A percentile compares a stretch with the other conserved stretches of the same genome.
Evolutionary conservation across 2,888 invertebrate species (phyloP).

Genomic region (Troides oblongomaculatus): DNA sequence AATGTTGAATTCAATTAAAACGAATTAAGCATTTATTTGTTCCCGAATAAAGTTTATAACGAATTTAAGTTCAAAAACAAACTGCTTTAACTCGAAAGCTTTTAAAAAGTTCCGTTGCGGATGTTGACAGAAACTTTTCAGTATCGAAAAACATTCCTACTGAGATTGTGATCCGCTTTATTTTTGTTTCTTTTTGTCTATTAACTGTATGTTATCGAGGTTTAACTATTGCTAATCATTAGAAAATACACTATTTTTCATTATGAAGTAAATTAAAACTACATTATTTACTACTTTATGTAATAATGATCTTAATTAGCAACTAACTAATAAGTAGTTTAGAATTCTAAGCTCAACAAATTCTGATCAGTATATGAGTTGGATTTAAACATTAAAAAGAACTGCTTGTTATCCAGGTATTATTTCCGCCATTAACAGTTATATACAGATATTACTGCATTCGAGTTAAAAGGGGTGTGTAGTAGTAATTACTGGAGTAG

Average conservation of each 20-base stretch:
- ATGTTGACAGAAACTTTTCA: slow-evolving; percentile 4
- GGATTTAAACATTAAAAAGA: no score
- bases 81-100: slow-evolving; percentile 11
- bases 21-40: no score
- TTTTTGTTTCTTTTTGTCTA: neutral
- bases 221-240: neutral
- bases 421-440: neutral
- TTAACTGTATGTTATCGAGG: neutral
- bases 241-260: neutral
- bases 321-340: no score
- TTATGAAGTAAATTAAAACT: neutral
- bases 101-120: slow-evolving; percentile 8
- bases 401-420: neutral
- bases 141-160: slow-evolving; percentile 7
- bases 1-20: no score
- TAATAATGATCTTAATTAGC: no score
- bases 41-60: no score
- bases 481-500: no score
- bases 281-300: neutral
- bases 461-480: no score
- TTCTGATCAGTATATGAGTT: no score
- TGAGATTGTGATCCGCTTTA: neutral
- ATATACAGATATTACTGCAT: neutral
- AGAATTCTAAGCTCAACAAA: no score
- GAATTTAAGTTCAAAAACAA: neutral